Percentiles rank a stretch among this genome's conserved stretches.
phyloP scores from a whole-genome alignment of 1,140 invertebrate genomes.

The Zophobas morio region DNA sequence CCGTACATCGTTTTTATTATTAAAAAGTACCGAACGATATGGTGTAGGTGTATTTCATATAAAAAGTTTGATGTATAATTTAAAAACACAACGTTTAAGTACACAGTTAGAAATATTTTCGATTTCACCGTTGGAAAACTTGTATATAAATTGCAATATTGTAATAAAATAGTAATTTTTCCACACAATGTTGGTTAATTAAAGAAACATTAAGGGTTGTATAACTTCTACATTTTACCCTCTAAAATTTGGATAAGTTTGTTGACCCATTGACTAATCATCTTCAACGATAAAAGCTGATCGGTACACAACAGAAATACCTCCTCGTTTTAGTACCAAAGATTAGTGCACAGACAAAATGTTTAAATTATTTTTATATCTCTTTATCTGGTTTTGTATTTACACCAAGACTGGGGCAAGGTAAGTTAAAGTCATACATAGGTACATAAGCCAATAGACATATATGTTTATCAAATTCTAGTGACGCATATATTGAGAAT shows the following conservation, averaged over 20 bases:
- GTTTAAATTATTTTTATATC: background rate
- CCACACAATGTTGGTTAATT: background rate
- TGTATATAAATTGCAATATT: too few relatives aligned
- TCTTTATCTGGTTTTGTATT: background rate
- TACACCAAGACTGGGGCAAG: background rate
- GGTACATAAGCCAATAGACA: background rate
- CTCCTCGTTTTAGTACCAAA: too few relatives aligned
- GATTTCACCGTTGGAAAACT: too few relatives aligned
- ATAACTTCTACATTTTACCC: slow-evolving; percentile 7
- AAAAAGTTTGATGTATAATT: too few relatives aligned
- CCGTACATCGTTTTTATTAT: too few relatives aligned
- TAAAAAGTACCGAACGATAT: too few relatives aligned
- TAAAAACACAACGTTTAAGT: too few relatives aligned
- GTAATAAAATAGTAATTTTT: background rate
- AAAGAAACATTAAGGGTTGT: slow-evolving; percentile 15
- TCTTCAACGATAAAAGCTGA: background rate
- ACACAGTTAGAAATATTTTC: too few relatives aligned
- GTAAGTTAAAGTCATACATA: background rate
- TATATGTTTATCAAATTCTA: background rate
- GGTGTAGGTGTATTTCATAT: too few relatives aligned
- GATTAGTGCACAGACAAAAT: background rate
- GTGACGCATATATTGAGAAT: slow-evolving; percentile 15
- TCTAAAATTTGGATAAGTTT: background rate
- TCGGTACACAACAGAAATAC: too few relatives aligned
- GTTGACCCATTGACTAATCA: background rate